Conservation (phyloP, 1,140 invertebrate species). For the Sitodiplosis mosellana region DNA sequence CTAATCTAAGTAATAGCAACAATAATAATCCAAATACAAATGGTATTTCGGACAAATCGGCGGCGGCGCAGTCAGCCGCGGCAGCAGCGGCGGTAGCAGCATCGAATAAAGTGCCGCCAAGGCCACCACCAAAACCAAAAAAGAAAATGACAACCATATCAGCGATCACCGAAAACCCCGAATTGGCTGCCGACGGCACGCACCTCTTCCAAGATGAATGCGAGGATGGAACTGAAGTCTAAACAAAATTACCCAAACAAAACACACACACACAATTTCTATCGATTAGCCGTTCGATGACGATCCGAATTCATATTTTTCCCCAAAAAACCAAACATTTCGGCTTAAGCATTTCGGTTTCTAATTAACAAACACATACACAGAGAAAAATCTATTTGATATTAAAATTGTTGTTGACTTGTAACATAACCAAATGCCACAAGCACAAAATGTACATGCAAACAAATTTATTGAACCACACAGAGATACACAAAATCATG, state of each 20-base stretch:
- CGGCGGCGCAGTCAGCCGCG: conserved; percentile 26
- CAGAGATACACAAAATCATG: no score
- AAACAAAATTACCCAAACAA: conserved; percentile 2
- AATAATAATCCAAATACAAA: conserved; percentile 4
- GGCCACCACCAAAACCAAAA: conserved; percentile 63
- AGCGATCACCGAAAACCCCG: conserved; percentile 27
- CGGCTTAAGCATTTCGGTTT: not conserved
- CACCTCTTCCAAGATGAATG: conserved; percentile 69
- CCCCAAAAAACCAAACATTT: not conserved
- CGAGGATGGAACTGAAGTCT: conserved; percentile 73
- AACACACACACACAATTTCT: not conserved
- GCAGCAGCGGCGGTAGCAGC: no score
- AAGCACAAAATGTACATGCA: no score
- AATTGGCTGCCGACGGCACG: conserved; percentile 20
- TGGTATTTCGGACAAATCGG: conserved; percentile 23
- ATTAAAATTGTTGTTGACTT: not conserved
- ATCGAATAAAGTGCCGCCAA: conserved; percentile 56
- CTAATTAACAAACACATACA: not conserved
- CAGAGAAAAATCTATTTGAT: not conserved
- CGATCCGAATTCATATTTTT: not conserved
- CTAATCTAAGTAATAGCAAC: not conserved
- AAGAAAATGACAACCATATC: conserved; percentile 38
- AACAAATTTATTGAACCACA: no score
- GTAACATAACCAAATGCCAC: no score
- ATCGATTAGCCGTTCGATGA: not conserved